Conservation (phyloP, 2,888 invertebrate genomes). For the Pecten maximus region DNA sequence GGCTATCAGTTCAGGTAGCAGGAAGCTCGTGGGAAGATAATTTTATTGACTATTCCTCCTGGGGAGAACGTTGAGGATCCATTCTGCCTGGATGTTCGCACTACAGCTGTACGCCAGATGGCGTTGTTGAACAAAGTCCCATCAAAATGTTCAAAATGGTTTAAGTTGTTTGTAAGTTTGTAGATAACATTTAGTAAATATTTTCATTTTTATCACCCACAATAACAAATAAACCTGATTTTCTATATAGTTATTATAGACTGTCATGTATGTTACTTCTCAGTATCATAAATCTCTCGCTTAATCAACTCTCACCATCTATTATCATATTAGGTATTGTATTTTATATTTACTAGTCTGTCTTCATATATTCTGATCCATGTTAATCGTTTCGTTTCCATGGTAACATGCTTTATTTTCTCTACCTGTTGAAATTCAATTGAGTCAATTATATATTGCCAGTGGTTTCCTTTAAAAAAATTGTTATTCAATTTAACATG, state of each 20-base stretch:
- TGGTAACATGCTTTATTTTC: neutral
- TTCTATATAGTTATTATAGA: neutral
- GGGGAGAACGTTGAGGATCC: neutral
- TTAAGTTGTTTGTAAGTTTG: neutral
- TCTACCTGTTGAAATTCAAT: neutral
- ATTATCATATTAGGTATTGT: neutral
- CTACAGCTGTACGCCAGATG: neutral
- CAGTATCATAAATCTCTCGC: neutral
- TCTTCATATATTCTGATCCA: neutral
- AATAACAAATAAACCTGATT: neutral
- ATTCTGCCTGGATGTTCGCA: neutral
- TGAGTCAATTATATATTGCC: neutral
- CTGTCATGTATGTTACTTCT: neutral
- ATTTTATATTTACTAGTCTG: neutral
- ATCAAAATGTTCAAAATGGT: neutral
- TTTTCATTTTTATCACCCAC: neutral
- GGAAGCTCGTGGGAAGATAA: neutral
- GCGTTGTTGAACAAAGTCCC: slow-evolving; percentile 21
- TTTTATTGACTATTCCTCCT: neutral
- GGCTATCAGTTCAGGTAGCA: neutral
- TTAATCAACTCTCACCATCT: neutral
- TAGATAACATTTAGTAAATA: neutral
- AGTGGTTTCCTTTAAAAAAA: neutral
- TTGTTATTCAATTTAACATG: neutral
- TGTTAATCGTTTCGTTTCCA: neutral